Conservation (phyloP, 2,113 vertebrate genomes). For the Vimba vimba region DNA sequence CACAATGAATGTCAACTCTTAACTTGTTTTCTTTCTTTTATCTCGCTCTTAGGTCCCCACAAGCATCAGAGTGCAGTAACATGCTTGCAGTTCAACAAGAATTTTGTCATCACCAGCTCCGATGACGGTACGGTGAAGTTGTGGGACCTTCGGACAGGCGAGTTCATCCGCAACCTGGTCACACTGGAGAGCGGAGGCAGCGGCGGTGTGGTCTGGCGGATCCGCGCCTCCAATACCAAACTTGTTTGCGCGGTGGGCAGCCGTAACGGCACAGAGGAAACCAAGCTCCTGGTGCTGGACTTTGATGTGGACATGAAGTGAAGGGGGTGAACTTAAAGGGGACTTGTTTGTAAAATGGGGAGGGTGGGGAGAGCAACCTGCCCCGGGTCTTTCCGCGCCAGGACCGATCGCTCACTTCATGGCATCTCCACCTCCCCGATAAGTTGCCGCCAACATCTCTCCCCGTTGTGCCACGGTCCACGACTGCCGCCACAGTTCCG, state of each 20-base stretch:
- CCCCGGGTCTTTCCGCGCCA: conserved; percentile 46
- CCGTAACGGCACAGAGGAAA: conserved; percentile 98
- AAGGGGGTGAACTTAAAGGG: conserved; percentile 63
- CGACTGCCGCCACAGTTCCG: conserved; percentile 81
- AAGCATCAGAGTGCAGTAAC: conserved; percentile 99
- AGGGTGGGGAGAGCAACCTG: conserved; percentile 14
- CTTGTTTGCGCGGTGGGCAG: conserved; percentile 98
- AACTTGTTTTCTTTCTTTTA: neutral
- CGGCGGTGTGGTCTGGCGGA: conserved; percentile 97
- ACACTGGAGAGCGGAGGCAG: conserved; percentile 98
- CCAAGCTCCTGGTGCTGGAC: conserved; percentile 99
- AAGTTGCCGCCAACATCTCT: conserved; percentile 47
- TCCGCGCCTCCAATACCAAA: conserved; percentile 98
- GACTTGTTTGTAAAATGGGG: conserved; percentile 19
- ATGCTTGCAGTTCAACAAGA: conserved; percentile 99
- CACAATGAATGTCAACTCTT: neutral
- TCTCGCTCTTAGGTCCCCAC: conserved; percentile 87
- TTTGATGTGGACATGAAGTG: conserved; percentile 99
- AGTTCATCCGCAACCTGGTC: conserved; percentile 99
- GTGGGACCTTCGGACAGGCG: conserved; percentile 99
- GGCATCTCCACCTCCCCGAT: conserved; percentile 37
- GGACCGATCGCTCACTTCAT: conserved; percentile 52
- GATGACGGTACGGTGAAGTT: conserved; percentile 99
- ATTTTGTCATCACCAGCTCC: conserved; percentile 99
- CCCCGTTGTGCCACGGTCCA: conserved; percentile 40